Evolutionary conservation across 2,113 vertebrate genomes (phyloP).

Genomic region (Centropus unirufus): DNA sequence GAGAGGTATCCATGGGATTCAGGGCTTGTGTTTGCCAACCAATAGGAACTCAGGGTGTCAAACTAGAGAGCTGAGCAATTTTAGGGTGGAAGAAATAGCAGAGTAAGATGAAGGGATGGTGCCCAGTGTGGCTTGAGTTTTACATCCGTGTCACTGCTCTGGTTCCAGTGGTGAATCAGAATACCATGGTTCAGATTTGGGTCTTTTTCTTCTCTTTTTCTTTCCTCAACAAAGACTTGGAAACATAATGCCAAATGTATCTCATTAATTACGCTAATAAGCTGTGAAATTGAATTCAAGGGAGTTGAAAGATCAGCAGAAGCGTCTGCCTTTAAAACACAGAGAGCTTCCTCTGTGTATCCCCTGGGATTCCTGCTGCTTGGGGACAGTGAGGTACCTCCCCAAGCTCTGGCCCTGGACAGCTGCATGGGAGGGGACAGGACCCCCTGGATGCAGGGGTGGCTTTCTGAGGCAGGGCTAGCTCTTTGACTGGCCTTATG

Average conservation of each 20-base stretch:
- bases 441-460: not conserved
- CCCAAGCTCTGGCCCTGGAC: not conserved
- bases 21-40: not conserved
- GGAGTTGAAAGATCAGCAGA: not conserved
- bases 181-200: not conserved
- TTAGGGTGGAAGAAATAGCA: not conserved
- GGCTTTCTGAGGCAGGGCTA: not conserved
- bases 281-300: not conserved
- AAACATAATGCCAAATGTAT: not conserved
- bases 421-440: accelerated
- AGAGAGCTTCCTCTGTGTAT: not conserved
- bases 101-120: not conserved
- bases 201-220: not conserved
- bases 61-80: not conserved
- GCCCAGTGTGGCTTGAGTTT: not conserved
- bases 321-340: not conserved
- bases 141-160: not conserved
- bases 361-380: not conserved
- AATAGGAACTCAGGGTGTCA: not conserved
- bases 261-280: not conserved
- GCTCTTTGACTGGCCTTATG: not conserved
- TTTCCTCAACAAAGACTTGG: not conserved
- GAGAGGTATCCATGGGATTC: not conserved
- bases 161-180: not conserved
- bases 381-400: not conserved